Evolutionary conservation across 2,113 vertebrate genomes (phyloP).

Genomic region (Prionailurus bengalensis): DNA sequence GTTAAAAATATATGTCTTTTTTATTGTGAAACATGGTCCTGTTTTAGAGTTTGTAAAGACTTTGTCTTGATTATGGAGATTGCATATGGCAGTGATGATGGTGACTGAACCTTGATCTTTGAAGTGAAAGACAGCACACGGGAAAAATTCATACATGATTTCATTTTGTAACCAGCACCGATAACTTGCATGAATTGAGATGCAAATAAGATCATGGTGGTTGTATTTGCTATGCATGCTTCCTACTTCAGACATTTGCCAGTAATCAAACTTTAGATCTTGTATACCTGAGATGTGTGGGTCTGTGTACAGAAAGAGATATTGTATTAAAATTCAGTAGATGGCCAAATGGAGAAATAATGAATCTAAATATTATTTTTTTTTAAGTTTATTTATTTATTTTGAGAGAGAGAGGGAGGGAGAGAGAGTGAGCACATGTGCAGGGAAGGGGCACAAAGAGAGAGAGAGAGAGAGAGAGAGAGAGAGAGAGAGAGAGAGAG

Average conservation of each 20-base stretch:
- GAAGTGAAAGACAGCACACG: background rate
- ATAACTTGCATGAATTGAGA: background rate
- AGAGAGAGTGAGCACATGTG: too few relatives aligned
- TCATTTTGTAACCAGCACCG: background rate
- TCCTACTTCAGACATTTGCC: background rate
- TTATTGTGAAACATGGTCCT: background rate
- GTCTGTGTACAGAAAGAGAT: background rate
- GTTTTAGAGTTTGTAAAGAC: background rate
- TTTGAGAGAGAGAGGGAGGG: too few relatives aligned
- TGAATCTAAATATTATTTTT: slow-evolving; percentile 23
- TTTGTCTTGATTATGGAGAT: background rate
- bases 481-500: too few relatives aligned
- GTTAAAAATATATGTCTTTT: background rate
- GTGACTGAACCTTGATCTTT: background rate
- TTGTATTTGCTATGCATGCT: background rate
- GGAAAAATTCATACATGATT: background rate
- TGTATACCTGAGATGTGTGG: background rate
- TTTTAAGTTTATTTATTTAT: background rate
- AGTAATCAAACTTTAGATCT: background rate
- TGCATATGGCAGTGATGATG: background rate
- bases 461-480: too few relatives aligned
- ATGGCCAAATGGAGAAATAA: background rate
- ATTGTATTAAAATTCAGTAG: background rate
- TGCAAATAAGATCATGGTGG: background rate
- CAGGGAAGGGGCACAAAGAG: too few relatives aligned